These are phyloP conservation scores for Gadus macrocephalus DNA, from an alignment of 2,113 vertebrate species.

Conservation along the genomic window DNA sequence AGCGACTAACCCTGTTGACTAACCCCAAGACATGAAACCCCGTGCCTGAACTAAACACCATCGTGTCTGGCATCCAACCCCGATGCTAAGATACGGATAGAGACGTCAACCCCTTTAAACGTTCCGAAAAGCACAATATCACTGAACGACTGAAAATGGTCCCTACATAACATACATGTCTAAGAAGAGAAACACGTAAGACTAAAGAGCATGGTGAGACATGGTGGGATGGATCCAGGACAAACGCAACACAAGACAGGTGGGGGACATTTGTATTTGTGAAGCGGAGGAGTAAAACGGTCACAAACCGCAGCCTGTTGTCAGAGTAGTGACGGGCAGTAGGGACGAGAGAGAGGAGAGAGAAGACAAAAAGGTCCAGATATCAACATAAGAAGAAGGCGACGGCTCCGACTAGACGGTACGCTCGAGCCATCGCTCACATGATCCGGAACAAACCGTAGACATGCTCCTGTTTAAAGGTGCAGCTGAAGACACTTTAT, in stretches of 20 bases:
- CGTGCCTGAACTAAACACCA: too few species aligned
- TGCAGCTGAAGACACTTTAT: not conserved
- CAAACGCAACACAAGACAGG: conserved; percentile 13
- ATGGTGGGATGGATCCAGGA: not conserved
- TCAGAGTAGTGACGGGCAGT: conserved; percentile 75
- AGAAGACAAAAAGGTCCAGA: conserved; percentile 53
- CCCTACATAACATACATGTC: not conserved
- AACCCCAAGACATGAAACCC: not conserved
- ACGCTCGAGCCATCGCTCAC: conserved; percentile 37
- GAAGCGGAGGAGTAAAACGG: conserved; percentile 70
- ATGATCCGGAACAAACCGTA: conserved; percentile 13
- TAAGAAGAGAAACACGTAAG: not conserved
- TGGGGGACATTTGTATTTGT: conserved; percentile 60
- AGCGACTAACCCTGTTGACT: not conserved
- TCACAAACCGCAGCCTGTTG: conserved; percentile 92
- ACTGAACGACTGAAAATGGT: not conserved
- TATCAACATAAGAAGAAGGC: conserved; percentile 53
- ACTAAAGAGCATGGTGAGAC: not conserved
- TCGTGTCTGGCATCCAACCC: not conserved
- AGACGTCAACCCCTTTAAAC: not conserved
- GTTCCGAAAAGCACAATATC: not conserved
- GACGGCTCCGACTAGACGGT: conserved; percentile 28
- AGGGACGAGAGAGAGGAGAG: conserved; percentile 58
- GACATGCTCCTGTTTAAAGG: conserved; percentile 8
- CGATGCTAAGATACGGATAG: not conserved